Evolutionary conservation across 2,113 vertebrate species (phyloP), one percentile per base, ranked within the genome.

Genomic region (Suncus etruscus): DNA sequence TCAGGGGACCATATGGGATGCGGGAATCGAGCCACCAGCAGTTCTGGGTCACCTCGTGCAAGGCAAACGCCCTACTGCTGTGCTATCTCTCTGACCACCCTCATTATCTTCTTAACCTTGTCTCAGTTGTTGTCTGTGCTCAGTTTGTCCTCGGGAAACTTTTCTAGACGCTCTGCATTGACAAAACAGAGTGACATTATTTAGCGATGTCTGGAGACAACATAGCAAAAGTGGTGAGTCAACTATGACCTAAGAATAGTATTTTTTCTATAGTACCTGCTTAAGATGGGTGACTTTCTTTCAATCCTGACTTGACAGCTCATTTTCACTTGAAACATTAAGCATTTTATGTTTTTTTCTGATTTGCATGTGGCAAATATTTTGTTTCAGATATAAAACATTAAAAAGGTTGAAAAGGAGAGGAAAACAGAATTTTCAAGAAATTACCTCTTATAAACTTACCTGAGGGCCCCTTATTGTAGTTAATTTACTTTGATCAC

Each of bases 361-460:
- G 10, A 48, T 90, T 85, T 93, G n/a, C 68, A 69, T 75, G 39
- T 82, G 48, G 29, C 14, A 91, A 11, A 27, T 31, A 69, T 89
- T 83, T 48, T 72, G 72, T 93, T 89, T 92, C 77, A 75, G 20
- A 79, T 84, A 5, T 70, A 58, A 92, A 27, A 39, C 31, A 45
- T 24, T 82, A 39, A 45, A 89, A 87, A 93, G 22, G 31, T 83
- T 86, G 47, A 39, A 48, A 81, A 84, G 8, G 11, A 90, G 89
- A 89, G 14, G 45, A n/a, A 48, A 74, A 31, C 4, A 83, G 20
- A 68, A 74, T 66, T 48, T 82, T 93, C n/a, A 89, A 69, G 24
- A 92, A 78, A 92, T 83, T 83, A 76, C 87, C 86, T 83, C 25
- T 39, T 77, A 6, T 20, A 50, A 86, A 86, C 14, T 81, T 31